Conservation (phyloP, 2,113 vertebrate genomes). For the Gymnocephalus cernua region DNA sequence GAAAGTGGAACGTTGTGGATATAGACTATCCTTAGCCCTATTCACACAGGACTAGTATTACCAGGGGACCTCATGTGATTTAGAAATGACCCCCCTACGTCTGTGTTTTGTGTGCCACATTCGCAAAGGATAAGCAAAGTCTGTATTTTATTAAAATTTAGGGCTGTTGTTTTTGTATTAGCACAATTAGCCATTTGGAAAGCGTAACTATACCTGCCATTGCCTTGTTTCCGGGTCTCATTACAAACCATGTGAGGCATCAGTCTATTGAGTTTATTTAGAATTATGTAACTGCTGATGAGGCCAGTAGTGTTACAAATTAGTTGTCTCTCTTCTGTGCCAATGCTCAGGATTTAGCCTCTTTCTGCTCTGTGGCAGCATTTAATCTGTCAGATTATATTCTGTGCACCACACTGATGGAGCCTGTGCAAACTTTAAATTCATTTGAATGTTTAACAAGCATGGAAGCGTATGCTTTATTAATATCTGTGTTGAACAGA, state of each 20-base stretch:
- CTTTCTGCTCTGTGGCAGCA: slow-evolving; percentile 35
- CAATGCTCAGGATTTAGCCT: slow-evolving; percentile 45
- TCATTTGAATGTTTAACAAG: slow-evolving; percentile 39
- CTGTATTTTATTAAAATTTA: too few species aligned
- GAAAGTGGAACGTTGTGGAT: too few species aligned
- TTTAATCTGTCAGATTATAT: slow-evolving; percentile 50
- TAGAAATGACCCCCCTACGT: too few species aligned
- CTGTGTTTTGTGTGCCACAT: too few species aligned
- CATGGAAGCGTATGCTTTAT: slow-evolving; percentile 18
- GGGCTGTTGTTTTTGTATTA: background rate
- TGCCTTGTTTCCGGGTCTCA: slow-evolving; percentile 6
- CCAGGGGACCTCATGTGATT: too few species aligned
- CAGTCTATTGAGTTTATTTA: slow-evolving; percentile 49
- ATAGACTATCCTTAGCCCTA: too few species aligned
- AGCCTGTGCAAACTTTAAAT: slow-evolving; percentile 29
- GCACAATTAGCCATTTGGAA: background rate
- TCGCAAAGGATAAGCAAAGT: too few species aligned
- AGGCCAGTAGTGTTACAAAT: slow-evolving; percentile 40
- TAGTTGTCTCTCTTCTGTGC: slow-evolving; percentile 54
- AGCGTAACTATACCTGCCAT: background rate
- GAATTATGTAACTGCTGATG: slow-evolving; percentile 57
- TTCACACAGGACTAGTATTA: too few species aligned
- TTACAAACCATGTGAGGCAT: slow-evolving; percentile 29
- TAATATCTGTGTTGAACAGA: slow-evolving; percentile 23
- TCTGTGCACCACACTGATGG: slow-evolving; percentile 18